Evolutionary conservation across 2,113 vertebrate genomes (phyloP), one percentile per base, ranked within the genome.

Genomic region (Chitala chitala): DNA sequence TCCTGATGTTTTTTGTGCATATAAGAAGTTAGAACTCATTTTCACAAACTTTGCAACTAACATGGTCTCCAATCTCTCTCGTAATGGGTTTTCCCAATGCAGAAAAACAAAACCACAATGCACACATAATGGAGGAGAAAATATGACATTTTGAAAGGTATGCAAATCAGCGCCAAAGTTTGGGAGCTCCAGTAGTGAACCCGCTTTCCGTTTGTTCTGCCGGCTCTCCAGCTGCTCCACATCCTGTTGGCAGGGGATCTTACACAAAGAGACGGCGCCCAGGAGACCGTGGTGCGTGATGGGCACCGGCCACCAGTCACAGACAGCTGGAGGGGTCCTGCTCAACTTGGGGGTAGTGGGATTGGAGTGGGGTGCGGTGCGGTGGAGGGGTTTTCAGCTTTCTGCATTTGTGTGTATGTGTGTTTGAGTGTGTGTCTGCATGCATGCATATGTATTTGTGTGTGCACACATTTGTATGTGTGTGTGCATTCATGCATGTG

Each of bases 271-370:
- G 55, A 29, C 26, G 5, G 26, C 8, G 56, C 56, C 40, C 17
- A 13, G 42, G 70, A 33, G 56, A 63, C 56, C 26, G 10, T 26
- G 42, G 13, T 8, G 42, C 40, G 40, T 61, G 71, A 73, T 40
- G 42, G 71, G 24, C 22, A 20, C 69, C 69, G 69, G 69, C 22
- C 69, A n/a, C 51, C 29, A 40, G 50, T 33, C 50, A 9, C 33
- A 54, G 69, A 46, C 71, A 73, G 71, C 71, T 73, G 71, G 71
- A 73, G 71, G 42, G 71, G 56, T 71, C 70, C 70, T 13, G 22
- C 13, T 4, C 51, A 54, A 40, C 40, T 48, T 22, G 24, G 26
- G 54, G 38, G 5, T 24, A 6, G 51, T 51, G 38, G 20, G 5
- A 17, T 50, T n/a, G 48, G 22, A 3, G 15, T 33, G 33, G 55